A percentile compares a stretch with the other conserved stretches of the same genome.
phyloP scores from a whole-genome alignment of 2,113 vertebrate species.

The Heloderma charlesbogerti region DNA sequence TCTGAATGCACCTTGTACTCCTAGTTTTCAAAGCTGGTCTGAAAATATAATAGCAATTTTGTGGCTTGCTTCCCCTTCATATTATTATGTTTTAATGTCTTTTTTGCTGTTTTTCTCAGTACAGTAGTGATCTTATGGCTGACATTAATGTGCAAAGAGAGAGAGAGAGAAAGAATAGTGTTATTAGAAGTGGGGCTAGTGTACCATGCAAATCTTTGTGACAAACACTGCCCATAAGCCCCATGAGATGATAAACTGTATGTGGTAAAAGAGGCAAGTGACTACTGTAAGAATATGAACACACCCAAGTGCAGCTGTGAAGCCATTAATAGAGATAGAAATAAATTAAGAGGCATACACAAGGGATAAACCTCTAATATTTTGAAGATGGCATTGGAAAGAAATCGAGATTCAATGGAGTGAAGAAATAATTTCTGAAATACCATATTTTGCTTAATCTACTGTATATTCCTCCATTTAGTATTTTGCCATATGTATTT shows the following conservation, averaged over 20 bases:
- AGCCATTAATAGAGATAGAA: conserved; percentile 21
- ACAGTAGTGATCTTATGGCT: conserved; percentile 17
- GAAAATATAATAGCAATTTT: conserved; percentile 10
- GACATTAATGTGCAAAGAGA: conserved; percentile 5
- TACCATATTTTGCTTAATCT: conserved; percentile 30
- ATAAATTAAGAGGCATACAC: conserved; percentile 24
- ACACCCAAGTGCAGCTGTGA: background rate
- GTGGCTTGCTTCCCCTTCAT: background rate
- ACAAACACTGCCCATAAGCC: conserved; percentile 21
- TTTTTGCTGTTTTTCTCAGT: background rate
- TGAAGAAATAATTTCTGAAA: conserved; percentile 21
- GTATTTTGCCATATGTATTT: background rate
- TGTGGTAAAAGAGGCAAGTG: conserved; percentile 13
- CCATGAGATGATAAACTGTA: conserved; percentile 18
- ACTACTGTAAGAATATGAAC: background rate
- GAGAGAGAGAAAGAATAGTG: background rate
- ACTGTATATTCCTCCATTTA: background rate
- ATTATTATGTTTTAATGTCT: conserved; percentile 16
- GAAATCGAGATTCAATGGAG: conserved; percentile 17
- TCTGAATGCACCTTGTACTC: background rate
- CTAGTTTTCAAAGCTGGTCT: background rate
- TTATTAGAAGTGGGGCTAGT: conserved; percentile 24
- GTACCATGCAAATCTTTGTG: conserved; percentile 28
- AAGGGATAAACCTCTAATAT: background rate
- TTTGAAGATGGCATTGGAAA: conserved; percentile 18